These are phyloP conservation scores for Pomacea maculata DNA, from an alignment of 1,140 invertebrate species.

Conservation along the genomic window DNA sequence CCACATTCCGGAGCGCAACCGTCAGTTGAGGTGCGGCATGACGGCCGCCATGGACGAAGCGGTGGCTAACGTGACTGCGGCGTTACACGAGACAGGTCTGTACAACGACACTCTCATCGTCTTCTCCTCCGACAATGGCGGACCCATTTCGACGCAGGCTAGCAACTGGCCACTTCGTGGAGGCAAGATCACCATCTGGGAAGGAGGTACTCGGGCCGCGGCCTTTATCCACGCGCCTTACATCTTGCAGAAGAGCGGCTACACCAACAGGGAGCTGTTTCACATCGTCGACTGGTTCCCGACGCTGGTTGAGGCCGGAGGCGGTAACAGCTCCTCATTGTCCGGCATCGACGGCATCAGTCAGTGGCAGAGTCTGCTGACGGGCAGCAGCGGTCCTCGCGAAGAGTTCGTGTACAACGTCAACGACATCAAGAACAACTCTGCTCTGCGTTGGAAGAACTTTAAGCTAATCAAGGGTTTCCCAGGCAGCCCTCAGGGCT, in stretches of 20 bases:
- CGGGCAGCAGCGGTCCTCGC: background rate
- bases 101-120: slow-evolving; percentile 65
- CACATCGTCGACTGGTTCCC: slow-evolving; percentile 46
- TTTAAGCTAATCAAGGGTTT: slow-evolving; percentile 39
- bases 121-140: slow-evolving; percentile 56
- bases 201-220: slow-evolving; percentile 65
- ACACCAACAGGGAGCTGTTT: slow-evolving; percentile 24
- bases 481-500: slow-evolving; percentile 27
- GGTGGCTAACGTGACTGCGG: slow-evolving; percentile 61
- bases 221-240: slow-evolving; percentile 58
- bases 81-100: slow-evolving; percentile 61
- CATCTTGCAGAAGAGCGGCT: slow-evolving; percentile 34
- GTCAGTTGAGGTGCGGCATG: slow-evolving; percentile 56
- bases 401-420: slow-evolving; percentile 33
- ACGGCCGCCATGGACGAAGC: slow-evolving; percentile 65
- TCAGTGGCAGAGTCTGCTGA: slow-evolving; percentile 25
- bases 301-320: slow-evolving; percentile 36
- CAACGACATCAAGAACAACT: slow-evolving; percentile 24
- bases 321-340: background rate
- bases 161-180: slow-evolving; percentile 68
- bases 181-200: slow-evolving; percentile 66
- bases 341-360: slow-evolving; percentile 30
- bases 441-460: slow-evolving; percentile 38
- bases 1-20: background rate
- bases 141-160: slow-evolving; percentile 51